phyloP scores from a whole-genome alignment of 2,888 invertebrate genomes.

The Eulithis testata region DNA sequence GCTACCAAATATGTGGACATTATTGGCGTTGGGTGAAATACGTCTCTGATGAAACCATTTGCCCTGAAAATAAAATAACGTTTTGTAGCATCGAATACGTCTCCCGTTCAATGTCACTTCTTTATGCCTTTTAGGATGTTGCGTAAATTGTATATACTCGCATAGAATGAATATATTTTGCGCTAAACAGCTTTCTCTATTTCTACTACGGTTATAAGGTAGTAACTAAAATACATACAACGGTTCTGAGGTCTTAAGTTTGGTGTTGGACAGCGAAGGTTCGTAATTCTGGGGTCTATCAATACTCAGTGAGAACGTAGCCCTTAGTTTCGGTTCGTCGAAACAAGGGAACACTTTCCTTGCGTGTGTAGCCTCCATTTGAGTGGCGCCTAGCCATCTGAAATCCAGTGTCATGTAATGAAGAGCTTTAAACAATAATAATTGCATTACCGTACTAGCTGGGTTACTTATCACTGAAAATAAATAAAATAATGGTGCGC shows the following conservation, averaged over 20 bases:
- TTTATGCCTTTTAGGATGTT: too few species aligned
- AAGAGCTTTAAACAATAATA: too few species aligned
- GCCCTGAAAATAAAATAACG: conserved; percentile 51
- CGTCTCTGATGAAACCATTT: conserved; percentile 86
- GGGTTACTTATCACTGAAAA: too few species aligned
- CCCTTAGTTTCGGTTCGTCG: conserved; percentile 85
- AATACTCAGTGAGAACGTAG: conserved; percentile 74
- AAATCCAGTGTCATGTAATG: conserved; percentile 40
- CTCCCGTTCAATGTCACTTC: too few species aligned
- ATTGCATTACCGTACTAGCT: too few species aligned
- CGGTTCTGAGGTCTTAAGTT: conserved; percentile 48
- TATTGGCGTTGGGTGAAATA: conserved; percentile 84
- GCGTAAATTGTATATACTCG: too few species aligned
- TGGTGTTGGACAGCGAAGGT: conserved; percentile 68
- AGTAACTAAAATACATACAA: conserved; percentile 57
- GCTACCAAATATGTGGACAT: conserved; percentile 95
- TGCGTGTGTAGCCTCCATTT: conserved; percentile 88
- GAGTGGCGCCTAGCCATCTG: conserved; percentile 88
- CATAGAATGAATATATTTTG: too few species aligned
- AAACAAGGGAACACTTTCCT: conserved; percentile 91
- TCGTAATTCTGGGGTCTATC: conserved; percentile 64
- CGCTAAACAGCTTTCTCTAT: too few species aligned
- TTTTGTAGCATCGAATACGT: too few species aligned
- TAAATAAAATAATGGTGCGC: too few species aligned
- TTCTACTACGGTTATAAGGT: too few species aligned